Evolutionary conservation across 2,797 vertebrate species (phyloP).

Genomic region (Synanceia verrucosa): DNA sequence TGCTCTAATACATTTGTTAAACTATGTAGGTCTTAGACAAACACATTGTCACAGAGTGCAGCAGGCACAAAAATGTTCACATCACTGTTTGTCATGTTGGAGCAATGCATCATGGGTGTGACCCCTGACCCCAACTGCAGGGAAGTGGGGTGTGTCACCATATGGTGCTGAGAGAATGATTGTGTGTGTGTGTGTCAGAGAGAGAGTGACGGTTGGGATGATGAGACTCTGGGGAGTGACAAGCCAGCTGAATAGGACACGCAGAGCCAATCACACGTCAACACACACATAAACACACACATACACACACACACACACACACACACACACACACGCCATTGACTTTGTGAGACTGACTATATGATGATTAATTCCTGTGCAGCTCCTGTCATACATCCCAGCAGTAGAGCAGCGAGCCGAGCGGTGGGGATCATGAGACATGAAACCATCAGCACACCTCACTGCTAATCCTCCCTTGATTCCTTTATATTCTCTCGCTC

Average conservation of each 20-base stretch:
- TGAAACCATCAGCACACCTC: slow-evolving; percentile 62
- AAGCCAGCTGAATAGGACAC: slow-evolving; percentile 42
- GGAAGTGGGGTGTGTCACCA: slow-evolving; percentile 69
- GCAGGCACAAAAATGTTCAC: slow-evolving; percentile 12
- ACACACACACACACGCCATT: not conserved
- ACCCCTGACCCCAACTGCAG: slow-evolving; percentile 66
- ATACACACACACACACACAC: not conserved
- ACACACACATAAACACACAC: slow-evolving; percentile 4
- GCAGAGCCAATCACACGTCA: slow-evolving; percentile 50
- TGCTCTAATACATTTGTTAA: too few relatives aligned
- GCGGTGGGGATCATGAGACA: slow-evolving; percentile 48
- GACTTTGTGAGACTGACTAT: slow-evolving; percentile 49
- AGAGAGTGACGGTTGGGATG: slow-evolving; percentile 46
- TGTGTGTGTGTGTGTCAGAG: slow-evolving; percentile 18
- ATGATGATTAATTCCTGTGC: slow-evolving; percentile 59
- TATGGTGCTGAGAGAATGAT: slow-evolving; percentile 69
- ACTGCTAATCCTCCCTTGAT: slow-evolving; percentile 49
- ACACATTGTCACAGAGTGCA: not conserved
- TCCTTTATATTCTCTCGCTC: slow-evolving; percentile 22
- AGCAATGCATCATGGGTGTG: slow-evolving; percentile 66
- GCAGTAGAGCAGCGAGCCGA: slow-evolving; percentile 42
- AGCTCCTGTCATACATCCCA: slow-evolving; percentile 60
- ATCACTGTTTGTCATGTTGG: slow-evolving; percentile 28
- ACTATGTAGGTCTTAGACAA: not conserved
- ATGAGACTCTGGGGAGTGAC: slow-evolving; percentile 69